Conservation (phyloP, 2,113 vertebrate genomes). For the Dermatemys mawii region DNA sequence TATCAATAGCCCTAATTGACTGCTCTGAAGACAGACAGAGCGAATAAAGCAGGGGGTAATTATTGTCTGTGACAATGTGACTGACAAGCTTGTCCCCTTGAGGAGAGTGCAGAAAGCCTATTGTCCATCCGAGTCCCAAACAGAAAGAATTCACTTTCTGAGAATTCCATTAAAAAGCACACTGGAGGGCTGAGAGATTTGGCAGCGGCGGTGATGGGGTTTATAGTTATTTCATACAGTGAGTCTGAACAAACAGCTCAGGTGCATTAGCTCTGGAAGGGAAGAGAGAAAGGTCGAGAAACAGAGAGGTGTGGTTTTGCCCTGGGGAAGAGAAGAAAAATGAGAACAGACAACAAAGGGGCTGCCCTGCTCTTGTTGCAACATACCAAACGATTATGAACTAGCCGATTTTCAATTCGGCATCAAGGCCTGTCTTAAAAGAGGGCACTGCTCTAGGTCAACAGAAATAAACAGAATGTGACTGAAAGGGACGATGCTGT, state of each 20-base stretch:
- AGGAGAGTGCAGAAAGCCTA: constrained; percentile 66
- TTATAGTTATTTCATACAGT: neutral
- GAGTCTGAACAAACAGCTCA: neutral
- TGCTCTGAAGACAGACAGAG: constrained; percentile 65
- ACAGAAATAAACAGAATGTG: neutral
- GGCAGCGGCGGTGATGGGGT: constrained; percentile 30
- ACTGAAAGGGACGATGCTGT: neutral
- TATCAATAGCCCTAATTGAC: constrained; percentile 76
- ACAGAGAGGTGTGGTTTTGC: neutral
- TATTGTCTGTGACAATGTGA: constrained; percentile 73
- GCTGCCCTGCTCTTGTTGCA: neutral
- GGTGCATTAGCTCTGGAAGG: neutral
- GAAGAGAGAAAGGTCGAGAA: neutral
- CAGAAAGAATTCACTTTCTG: constrained; percentile 57
- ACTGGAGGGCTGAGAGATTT: constrained; percentile 7
- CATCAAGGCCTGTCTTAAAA: neutral
- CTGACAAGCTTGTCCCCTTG: constrained; percentile 72
- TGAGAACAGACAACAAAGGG: neutral
- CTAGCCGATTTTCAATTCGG: neutral
- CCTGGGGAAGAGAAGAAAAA: neutral
- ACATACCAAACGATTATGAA: neutral
- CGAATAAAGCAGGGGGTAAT: constrained; percentile 70
- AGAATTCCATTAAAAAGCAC: constrained; percentile 59
- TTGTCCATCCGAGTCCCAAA: constrained; percentile 51
- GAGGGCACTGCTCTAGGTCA: neutral